Percentiles rank a stretch among this genome's conserved stretches.
Conservation (phyloP, 2,113 vertebrate genomes). For the Myanophis thanlyinensis region DNA sequence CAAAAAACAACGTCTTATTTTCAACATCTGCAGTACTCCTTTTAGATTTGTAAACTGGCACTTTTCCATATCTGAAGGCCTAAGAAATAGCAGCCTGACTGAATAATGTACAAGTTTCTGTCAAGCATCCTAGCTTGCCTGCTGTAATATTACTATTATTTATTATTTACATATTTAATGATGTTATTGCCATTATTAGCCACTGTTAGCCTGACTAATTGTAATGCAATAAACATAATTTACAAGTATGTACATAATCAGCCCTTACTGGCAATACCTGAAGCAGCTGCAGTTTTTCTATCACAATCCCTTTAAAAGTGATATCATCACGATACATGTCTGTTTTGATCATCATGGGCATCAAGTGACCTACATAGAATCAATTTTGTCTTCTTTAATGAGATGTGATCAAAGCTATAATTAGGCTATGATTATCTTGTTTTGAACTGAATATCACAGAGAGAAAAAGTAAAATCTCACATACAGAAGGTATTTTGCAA, state of each 20-base stretch:
- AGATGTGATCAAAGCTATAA: constrained; percentile 67
- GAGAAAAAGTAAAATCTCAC: constrained; percentile 33
- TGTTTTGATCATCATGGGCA: constrained; percentile 57
- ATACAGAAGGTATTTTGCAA: constrained; percentile 44
- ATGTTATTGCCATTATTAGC: constrained; percentile 65
- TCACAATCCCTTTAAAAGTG: constrained; percentile 32
- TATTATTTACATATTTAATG: constrained; percentile 72
- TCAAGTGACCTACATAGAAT: constrained; percentile 62
- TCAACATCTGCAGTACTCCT: neutral
- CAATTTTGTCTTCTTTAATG: constrained; percentile 57
- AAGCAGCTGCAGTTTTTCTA: constrained; percentile 12
- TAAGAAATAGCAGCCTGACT: constrained; percentile 44
- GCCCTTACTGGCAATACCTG: constrained; percentile 41
- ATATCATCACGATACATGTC: constrained; percentile 42
- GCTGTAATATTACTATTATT: constrained; percentile 63
- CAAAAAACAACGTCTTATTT: neutral
- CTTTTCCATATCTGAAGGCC: constrained; percentile 29
- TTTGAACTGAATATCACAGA: constrained; percentile 61
- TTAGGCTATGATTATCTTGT: constrained; percentile 62
- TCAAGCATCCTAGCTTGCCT: constrained; percentile 32
- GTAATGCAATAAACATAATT: constrained; percentile 63
- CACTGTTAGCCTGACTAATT: constrained; percentile 63
- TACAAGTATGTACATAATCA: constrained; percentile 51
- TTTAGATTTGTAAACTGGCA: constrained; percentile 51
- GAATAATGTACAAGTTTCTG: constrained; percentile 37